Conservation (phyloP, 2,113 vertebrate species). For the Tichodroma muraria region DNA sequence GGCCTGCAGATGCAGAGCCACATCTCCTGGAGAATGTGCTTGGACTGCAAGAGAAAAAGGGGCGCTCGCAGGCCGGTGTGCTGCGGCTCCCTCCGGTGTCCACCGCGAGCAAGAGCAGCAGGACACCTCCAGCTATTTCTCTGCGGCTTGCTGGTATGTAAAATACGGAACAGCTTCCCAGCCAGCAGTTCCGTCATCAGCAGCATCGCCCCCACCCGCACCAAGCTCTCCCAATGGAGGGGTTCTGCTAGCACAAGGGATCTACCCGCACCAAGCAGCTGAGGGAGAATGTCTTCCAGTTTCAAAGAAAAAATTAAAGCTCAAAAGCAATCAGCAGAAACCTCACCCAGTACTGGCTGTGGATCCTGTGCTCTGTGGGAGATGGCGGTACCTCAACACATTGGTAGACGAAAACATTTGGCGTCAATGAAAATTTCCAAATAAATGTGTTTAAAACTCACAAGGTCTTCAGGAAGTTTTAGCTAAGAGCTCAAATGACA, state of each 20-base stretch:
- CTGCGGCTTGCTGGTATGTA: neutral
- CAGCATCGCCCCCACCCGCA: fast-evolving
- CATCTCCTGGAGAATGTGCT: neutral
- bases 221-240: neutral
- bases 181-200: neutral
- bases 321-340: neutral
- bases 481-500: neutral
- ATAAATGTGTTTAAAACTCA: neutral
- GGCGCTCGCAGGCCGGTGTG: neutral
- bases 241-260: neutral
- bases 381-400: neutral
- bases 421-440: neutral
- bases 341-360: neutral
- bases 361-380: neutral
- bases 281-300: neutral
- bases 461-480: neutral
- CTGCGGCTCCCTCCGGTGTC: slow-evolving; percentile 45
- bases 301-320: neutral
- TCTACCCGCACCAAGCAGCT: neutral
- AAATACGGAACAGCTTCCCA: neutral
- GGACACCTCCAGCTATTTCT: neutral
- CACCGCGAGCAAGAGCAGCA: neutral
- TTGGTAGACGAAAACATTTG: neutral
- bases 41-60: neutral
- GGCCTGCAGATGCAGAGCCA: neutral